A percentile compares a stretch with the other conserved stretches of the same genome.
These are phyloP conservation scores for Luffia ferchaultella DNA, from an alignment of 2,888 invertebrate species.

Conservation along the genomic window DNA sequence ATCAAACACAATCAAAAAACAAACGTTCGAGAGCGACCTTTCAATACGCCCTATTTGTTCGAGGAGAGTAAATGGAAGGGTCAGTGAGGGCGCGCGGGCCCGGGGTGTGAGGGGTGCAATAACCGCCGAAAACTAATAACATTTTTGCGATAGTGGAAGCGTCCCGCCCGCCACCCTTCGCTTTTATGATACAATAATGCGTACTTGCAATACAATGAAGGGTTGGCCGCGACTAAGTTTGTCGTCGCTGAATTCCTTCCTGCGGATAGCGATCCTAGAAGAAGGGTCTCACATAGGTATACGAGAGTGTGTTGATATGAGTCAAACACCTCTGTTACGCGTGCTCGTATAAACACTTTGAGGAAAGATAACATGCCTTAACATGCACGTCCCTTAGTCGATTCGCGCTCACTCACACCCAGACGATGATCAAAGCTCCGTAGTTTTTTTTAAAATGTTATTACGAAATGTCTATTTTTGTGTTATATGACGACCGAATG, in stretches of 20 bases:
- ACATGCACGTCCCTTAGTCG: too few relatives aligned
- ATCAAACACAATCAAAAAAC: too few relatives aligned
- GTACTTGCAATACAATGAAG: conserved; percentile 47
- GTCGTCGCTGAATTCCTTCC: conserved; percentile 29
- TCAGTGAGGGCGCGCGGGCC: conserved; percentile 35
- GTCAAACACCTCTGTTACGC: too few relatives aligned
- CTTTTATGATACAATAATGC: conserved; percentile 52
- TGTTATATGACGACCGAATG: too few relatives aligned
- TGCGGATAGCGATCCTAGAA: conserved; percentile 28
- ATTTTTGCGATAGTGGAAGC: conserved; percentile 57
- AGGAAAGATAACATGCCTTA: too few relatives aligned
- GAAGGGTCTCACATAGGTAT: too few relatives aligned
- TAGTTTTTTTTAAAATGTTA: too few relatives aligned
- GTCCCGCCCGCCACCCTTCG: conserved; percentile 36
- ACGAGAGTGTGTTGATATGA: too few relatives aligned
- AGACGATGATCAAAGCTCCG: too few relatives aligned
- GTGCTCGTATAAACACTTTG: too few relatives aligned
- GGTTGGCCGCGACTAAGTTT: conserved; percentile 36
- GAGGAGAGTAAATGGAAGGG: conserved; percentile 35
- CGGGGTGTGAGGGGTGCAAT: conserved; percentile 44
- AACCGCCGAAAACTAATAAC: conserved; percentile 61
- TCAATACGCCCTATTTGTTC: conserved; percentile 25
- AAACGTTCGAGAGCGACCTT: conserved; percentile 18
- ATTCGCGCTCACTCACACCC: too few relatives aligned
- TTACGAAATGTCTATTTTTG: too few relatives aligned